Percentiles rank a stretch among this genome's conserved stretches.
These are phyloP conservation scores for Scaptomyza tumidula DNA, from an alignment of 2,888 invertebrate genomes.

Conservation along the genomic window DNA sequence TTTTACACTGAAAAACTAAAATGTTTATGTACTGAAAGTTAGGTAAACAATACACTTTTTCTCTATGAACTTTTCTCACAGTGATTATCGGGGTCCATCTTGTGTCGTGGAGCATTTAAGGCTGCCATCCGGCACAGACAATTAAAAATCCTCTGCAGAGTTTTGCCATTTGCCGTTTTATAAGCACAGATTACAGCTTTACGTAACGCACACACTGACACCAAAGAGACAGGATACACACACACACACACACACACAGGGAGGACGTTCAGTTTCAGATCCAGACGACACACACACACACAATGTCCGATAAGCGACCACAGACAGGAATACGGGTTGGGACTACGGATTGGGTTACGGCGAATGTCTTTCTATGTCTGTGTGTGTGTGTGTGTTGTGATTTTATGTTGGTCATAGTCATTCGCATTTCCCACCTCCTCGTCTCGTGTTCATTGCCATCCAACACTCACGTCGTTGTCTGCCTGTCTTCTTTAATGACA, in stretches of 20 bases:
- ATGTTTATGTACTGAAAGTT: no score
- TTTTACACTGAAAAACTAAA: no score
- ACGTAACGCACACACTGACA: conserved; percentile 67
- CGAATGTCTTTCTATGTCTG: conserved; percentile 35
- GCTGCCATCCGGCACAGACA: conserved; percentile 77
- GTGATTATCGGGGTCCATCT: conserved; percentile 42
- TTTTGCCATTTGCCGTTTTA: conserved; percentile 79
- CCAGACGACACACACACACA: conserved; percentile 50
- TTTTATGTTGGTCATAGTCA: conserved; percentile 75
- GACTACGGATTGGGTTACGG: conserved; percentile 39
- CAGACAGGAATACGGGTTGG: conserved; percentile 51
- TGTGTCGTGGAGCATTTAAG: conserved; percentile 70
- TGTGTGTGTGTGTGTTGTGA: conserved; percentile 59
- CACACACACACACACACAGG: conserved; percentile 21
- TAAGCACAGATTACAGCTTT: conserved; percentile 80
- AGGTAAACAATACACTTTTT: no score
- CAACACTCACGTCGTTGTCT: conserved; percentile 43
- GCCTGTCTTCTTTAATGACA: conserved; percentile 78
- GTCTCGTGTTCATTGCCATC: neutral
- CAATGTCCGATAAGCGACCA: conserved; percentile 71
- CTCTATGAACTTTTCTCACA: neutral
- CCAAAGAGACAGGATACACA: neutral
- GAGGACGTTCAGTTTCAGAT: conserved; percentile 5
- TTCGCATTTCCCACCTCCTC: conserved; percentile 21
- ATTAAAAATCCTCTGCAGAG: conserved; percentile 80